Base-by-base conservation (phyloP, 2,113 vertebrate species). In the Ornithorhynchus anatinus region DNA sequence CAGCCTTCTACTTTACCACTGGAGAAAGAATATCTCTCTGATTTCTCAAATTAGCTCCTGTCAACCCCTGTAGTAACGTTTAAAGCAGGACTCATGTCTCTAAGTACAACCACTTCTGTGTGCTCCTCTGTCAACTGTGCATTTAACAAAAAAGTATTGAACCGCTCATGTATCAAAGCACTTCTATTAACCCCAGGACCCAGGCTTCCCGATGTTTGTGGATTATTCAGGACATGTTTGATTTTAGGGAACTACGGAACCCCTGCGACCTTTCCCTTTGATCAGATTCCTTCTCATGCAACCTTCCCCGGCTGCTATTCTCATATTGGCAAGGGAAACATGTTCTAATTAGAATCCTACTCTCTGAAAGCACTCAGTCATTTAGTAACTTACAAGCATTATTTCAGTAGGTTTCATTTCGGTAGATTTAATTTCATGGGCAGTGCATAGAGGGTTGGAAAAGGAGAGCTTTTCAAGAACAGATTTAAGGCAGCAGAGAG, bases 161-260 rank as follows among this genome's bases (percentile, higher is more conserved):
- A 2, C 0, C 1, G 6, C 8, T 40, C 54, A 40, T 0, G 0
- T 51, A 19, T 22, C 3, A 37, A 15, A 27, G 19, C 10, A 2
- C 22, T 27, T 79, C 52, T 63, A 42, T 43, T 11, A 56, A 64
- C 19, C n/a, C 38, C 17, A 60, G 38, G 0, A n/a, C 2, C 40
- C 5, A 31, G 35, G 35, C 16, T 17, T 38, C 37, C 17, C 36
- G 69, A 38, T 3, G 13, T 35, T 13, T 35, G 4, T 15, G 19
- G 23, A 45, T 14, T 33, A 32, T 7, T 12, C 3, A 51, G 15
- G 47, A 27, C 5, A 68, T 10, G 14, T 14, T 13, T 15, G 6
- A 42, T 45, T 45, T 12, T 25, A 31, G 8, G 25, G 27, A 6
- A 19, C 14, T 25, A 17, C 20, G 15, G 33, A 43, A 4, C 7